A percentile compares a stretch with the other conserved stretches of the same genome.
phyloP scores from a whole-genome alignment of 2,888 invertebrate species.

The Drosophila birchii region DNA sequence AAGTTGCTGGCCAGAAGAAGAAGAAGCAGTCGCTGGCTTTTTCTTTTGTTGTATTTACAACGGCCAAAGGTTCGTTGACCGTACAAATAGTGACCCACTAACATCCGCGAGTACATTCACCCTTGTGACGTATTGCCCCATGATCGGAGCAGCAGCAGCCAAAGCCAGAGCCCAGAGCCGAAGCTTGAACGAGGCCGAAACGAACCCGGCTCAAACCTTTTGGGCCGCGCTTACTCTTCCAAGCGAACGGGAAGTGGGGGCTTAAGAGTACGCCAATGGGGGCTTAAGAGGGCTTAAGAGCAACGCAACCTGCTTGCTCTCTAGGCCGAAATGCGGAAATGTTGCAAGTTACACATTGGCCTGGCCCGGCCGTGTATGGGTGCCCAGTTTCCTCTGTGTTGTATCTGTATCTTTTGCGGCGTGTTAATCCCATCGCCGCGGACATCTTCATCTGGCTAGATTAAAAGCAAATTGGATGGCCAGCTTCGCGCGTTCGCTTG shows the following conservation, averaged over 20 bases:
- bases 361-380: slow-evolving; percentile 21
- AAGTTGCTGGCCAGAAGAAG: slow-evolving; percentile 57
- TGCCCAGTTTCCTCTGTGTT: slow-evolving; percentile 5
- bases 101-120: slow-evolving; percentile 85
- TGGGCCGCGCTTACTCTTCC: slow-evolving; percentile 40
- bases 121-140: slow-evolving; percentile 85
- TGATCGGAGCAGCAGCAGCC: slow-evolving; percentile 56
- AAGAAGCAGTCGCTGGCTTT: slow-evolving; percentile 48
- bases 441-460: slow-evolving; percentile 72
- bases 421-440: slow-evolving; percentile 66
- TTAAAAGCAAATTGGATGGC: slow-evolving; percentile 64
- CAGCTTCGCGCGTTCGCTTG: slow-evolving; percentile 22
- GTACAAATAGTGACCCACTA: slow-evolving; percentile 85
- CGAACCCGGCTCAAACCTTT: slow-evolving; percentile 74
- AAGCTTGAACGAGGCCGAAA: slow-evolving; percentile 57
- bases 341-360: slow-evolving; percentile 62
- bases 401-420: slow-evolving; percentile 21
- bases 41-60: slow-evolving; percentile 78
- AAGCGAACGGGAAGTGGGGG: slow-evolving; percentile 27
- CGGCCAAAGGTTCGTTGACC: slow-evolving; percentile 85
- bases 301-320: slow-evolving; percentile 15
- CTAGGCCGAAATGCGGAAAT: slow-evolving; percentile 66
- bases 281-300: slow-evolving; percentile 72
- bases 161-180: slow-evolving; percentile 6
- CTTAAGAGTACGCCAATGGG: background rate